phyloP scores from a whole-genome alignment of 1,140 invertebrate species.

The Drosophila hydei region DNA sequence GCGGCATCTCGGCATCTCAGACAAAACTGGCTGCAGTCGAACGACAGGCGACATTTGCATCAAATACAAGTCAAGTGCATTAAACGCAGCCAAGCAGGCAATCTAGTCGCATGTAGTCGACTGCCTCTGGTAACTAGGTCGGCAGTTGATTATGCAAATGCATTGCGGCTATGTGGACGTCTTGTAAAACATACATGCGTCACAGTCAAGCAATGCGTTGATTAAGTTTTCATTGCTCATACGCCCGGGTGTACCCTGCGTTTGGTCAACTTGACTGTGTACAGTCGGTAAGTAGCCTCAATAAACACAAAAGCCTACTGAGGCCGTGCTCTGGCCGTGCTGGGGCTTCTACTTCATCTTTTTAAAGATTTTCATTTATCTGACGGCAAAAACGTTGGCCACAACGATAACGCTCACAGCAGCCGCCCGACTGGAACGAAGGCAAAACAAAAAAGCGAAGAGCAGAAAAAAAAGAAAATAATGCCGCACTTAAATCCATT shows the following conservation, averaged over 20 bases:
- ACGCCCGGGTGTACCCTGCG: slow-evolving; percentile 6
- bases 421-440: slow-evolving; percentile 10
- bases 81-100: not conserved
- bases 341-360: slow-evolving; percentile 70
- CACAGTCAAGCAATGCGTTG: slow-evolving; percentile 5
- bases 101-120: no score
- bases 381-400: slow-evolving; percentile 55
- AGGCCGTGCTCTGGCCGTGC: not conserved
- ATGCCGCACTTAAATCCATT: slow-evolving; percentile 81
- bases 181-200: not conserved
- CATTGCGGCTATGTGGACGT: slow-evolving; percentile 2
- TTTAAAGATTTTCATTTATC: slow-evolving; percentile 81
- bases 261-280: slow-evolving; percentile 61
- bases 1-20: no score
- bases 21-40: no score
- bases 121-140: not conserved
- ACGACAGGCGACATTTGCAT: slow-evolving; percentile 8
- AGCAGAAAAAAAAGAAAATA: slow-evolving; percentile 40
- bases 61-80: slow-evolving; percentile 22
- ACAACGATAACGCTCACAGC: slow-evolving; percentile 58
- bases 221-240: slow-evolving; percentile 27
- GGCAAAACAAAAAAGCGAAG: not conserved
- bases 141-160: slow-evolving; percentile 34
- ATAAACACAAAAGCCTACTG: slow-evolving; percentile 75
- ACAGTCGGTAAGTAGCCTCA: slow-evolving; percentile 77